Conservation (phyloP, 2,113 vertebrate species). For the Callipepla squamata region DNA sequence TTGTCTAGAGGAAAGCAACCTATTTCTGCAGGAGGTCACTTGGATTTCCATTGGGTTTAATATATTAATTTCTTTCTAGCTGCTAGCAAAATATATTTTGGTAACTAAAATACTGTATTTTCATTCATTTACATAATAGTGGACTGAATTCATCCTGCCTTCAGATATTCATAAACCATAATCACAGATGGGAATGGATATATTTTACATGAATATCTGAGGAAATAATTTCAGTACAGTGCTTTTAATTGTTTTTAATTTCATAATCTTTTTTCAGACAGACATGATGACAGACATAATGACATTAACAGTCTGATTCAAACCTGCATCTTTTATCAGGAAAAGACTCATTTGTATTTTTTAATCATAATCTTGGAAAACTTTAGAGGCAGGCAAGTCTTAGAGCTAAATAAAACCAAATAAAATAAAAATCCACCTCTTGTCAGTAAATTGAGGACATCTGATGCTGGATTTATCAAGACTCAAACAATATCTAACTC, state of each 20-base stretch:
- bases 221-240: background rate
- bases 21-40: constrained; percentile 61
- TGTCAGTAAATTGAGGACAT: constrained; percentile 12
- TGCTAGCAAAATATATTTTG: constrained; percentile 58
- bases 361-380: background rate
- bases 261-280: background rate
- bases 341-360: background rate
- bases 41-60: constrained; percentile 55
- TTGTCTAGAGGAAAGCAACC: constrained; percentile 28
- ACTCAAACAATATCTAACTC: constrained; percentile 31
- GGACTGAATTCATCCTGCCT: constrained; percentile 27
- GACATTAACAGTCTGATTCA: constrained; percentile 10
- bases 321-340: background rate
- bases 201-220: constrained; percentile 35
- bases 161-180: constrained; percentile 29
- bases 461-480: background rate
- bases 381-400: background rate
- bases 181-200: constrained; percentile 38
- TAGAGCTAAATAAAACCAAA: background rate
- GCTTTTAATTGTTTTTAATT: constrained; percentile 11
- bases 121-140: constrained; percentile 56
- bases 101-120: constrained; percentile 59
- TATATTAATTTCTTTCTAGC: constrained; percentile 60
- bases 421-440: background rate
- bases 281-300: background rate